Percentiles rank a stretch among this genome's conserved stretches.
These are phyloP conservation scores for Neolamprologus ventralis DNA, from an alignment of 2,113 vertebrate species.

Conservation along the genomic window DNA sequence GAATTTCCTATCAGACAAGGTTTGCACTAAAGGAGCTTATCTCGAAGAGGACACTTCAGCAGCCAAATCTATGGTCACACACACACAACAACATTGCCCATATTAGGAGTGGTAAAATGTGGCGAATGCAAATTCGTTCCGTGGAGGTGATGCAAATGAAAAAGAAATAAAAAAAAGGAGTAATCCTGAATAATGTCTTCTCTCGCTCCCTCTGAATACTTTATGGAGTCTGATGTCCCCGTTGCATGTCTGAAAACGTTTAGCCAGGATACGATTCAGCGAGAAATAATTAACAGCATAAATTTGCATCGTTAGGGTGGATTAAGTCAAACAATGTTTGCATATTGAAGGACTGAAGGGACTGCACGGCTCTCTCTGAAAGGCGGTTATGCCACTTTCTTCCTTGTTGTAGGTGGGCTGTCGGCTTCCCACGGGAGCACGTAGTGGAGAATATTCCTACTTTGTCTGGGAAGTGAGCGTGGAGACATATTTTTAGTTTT, in stretches of 20 bases:
- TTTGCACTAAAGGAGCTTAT: conserved; percentile 39
- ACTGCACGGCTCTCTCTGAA: background rate
- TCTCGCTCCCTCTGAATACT: conserved; percentile 13
- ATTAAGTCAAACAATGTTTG: conserved; percentile 63
- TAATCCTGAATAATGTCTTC: conserved; percentile 45
- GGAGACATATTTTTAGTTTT: background rate
- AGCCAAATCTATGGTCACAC: background rate
- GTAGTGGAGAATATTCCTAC: background rate
- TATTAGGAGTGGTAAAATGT: conserved; percentile 21
- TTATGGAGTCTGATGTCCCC: conserved; percentile 42
- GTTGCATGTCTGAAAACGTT: conserved; percentile 47
- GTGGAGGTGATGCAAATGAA: conserved; percentile 40
- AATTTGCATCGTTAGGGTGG: conserved; percentile 66
- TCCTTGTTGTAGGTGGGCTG: background rate
- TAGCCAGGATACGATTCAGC: conserved; percentile 40
- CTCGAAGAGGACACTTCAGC: conserved; percentile 3
- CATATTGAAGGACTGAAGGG: conserved; percentile 31
- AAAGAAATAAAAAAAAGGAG: background rate
- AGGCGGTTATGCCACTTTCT: background rate
- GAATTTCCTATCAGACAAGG: conserved; percentile 8
- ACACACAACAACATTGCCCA: conserved; percentile 17
- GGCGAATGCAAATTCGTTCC: conserved; percentile 31
- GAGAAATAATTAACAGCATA: conserved; percentile 66
- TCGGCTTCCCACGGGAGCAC: background rate
- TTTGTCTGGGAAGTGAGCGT: background rate